Evolutionary conservation across 1,140 invertebrate genomes (phyloP).

Genomic region (Halictus rubicundus): DNA sequence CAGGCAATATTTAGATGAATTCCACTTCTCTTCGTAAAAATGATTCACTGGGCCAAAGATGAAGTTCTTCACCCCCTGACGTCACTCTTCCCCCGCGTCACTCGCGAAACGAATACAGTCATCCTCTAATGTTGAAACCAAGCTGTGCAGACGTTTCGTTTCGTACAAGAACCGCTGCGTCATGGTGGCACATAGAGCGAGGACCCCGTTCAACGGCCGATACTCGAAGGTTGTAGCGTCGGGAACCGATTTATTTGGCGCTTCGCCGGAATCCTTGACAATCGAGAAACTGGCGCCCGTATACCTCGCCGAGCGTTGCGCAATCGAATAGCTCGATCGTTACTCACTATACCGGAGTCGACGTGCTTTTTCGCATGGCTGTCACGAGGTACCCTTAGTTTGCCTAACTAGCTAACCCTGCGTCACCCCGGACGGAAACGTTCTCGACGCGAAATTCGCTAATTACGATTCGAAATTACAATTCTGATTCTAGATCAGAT

Average conservation of each 20-base stretch:
- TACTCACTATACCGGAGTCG: constrained; percentile 50
- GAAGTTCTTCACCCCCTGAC: neutral
- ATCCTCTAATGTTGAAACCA: neutral
- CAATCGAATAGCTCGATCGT: constrained; percentile 62
- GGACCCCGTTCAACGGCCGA: constrained; percentile 22
- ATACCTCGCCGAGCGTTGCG: constrained; percentile 39
- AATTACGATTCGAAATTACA: too few species aligned
- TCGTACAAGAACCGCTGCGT: constrained; percentile 11
- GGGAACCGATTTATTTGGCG: constrained; percentile 60
- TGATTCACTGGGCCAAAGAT: neutral
- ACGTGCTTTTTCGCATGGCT: constrained; percentile 13
- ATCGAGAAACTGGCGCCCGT: constrained; percentile 42
- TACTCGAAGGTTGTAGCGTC: constrained; percentile 43
- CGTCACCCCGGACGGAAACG: too few species aligned
- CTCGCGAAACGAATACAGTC: neutral
- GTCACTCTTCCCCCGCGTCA: neutral
- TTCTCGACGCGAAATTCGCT: too few species aligned
- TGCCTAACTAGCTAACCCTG: too few species aligned
- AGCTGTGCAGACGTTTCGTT: neutral
- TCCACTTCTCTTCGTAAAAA: too few species aligned
- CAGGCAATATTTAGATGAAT: too few species aligned
- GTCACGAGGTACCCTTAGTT: neutral
- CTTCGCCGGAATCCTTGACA: constrained; percentile 65
- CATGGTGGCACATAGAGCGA: constrained; percentile 11
- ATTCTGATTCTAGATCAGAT: too few species aligned